Base-by-base conservation (phyloP, 2,888 invertebrate species). In the Tinea pellionella region DNA sequence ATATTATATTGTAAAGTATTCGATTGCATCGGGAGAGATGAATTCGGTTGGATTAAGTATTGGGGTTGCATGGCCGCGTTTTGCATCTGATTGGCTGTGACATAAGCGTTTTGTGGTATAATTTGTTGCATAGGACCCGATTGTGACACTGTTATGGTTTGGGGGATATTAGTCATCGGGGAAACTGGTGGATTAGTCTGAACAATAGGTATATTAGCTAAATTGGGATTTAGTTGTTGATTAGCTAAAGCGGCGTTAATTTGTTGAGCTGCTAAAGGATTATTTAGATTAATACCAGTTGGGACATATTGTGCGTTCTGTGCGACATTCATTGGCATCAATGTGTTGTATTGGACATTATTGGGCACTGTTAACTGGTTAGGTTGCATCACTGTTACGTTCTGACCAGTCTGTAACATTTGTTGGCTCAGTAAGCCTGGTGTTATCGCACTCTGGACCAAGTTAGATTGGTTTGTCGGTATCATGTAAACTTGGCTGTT, bases 401-500 rank as follows among this genome's bases (percentile, higher is more conserved):
- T 87, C 61, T 86, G 86, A 0, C 85, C 85, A 0, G 77, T 73
- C 30, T 82, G 82, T 0, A 86, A 62, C 41, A 86, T 72, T 65
- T 86, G 85, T 60, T 85, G 86, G 0, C 80, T 72, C 6, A 83
- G 67, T 13, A 86, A 29, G 0, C 83, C 82, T 7, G 75, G 76
- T 0, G 77, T 80, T 19, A 86, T 60, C 0, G 71, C 73, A 0
- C 76, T 69, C 2, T 16, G 41, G 3, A 43, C 71, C 11, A 85
- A 63, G 61, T 76, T 83, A 0, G 74, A 74, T 63, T 83, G 83
- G 62, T 85, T 86, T 0, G 86, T 70, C 0, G 86, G 85, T 67
- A 86, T 85, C 85, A 86, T 86, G 65, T 86, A 86, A 0, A 87
- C 86, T 67, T 87, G 87, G 65, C 79, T 82, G 63, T 85, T 85